Evolutionary conservation across 2,113 vertebrate species (phyloP).

Genomic region (Alligator sinensis): DNA sequence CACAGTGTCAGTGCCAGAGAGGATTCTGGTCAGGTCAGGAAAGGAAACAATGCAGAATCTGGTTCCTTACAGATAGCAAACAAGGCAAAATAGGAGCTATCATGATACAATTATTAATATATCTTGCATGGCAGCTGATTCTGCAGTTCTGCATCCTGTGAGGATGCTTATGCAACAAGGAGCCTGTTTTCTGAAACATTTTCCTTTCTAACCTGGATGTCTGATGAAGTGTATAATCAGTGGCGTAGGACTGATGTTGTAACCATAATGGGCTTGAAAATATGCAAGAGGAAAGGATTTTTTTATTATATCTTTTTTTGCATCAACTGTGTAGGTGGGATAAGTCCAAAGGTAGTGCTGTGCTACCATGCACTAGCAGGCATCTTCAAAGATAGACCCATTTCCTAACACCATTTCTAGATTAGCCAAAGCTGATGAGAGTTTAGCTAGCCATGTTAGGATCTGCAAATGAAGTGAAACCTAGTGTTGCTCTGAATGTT

Average conservation of each 20-base stretch:
- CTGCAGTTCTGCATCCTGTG: not conserved
- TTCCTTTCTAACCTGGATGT: not conserved
- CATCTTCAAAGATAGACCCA: not conserved
- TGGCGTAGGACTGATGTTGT: too few relatives aligned
- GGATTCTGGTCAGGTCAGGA: too few relatives aligned
- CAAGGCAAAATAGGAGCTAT: too few relatives aligned
- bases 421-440: not conserved
- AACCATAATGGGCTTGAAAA: too few relatives aligned
- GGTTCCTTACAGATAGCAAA: too few relatives aligned
- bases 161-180: not conserved
- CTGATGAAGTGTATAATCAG: not conserved
- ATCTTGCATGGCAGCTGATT: not conserved
- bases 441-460: not conserved
- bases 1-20: not conserved
- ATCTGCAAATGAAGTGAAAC: not conserved
- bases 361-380: not conserved
- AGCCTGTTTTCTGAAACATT: not conserved
- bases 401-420: not conserved
- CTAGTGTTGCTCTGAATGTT: not conserved
- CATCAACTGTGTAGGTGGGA: not conserved
- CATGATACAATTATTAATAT: not conserved
- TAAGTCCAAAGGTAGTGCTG: not conserved
- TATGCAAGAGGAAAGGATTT: too few relatives aligned
- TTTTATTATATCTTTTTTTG: not conserved
- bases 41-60: too few relatives aligned